Evolutionary conservation across 2,113 vertebrate genomes (phyloP).

Genomic region (Mastomys coucha): DNA sequence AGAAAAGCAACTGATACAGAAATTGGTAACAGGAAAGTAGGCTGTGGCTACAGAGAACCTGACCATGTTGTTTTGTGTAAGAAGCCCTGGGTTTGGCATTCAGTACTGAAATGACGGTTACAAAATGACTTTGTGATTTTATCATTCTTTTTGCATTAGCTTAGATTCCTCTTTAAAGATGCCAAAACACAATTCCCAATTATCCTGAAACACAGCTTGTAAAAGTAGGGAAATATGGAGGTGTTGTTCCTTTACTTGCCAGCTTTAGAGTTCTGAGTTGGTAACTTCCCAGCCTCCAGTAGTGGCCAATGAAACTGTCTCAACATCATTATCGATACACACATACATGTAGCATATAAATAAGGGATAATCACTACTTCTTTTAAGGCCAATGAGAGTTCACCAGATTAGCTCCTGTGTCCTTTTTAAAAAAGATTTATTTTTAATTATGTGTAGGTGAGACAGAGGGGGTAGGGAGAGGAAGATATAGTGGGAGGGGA

Average conservation of each 20-base stretch:
- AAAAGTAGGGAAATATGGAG: background rate
- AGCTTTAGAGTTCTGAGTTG: background rate
- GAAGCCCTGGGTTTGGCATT: background rate
- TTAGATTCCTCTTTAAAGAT: slow-evolving; percentile 32
- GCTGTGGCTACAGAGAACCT: background rate
- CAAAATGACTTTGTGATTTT: slow-evolving; percentile 39
- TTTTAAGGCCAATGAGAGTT: background rate
- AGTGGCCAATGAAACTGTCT: background rate
- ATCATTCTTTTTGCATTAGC: slow-evolving; percentile 20
- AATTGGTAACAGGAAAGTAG: background rate
- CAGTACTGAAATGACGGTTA: background rate
- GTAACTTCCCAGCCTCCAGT: background rate
- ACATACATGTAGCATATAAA: background rate
- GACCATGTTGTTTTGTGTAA: background rate
- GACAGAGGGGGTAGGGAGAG: background rate
- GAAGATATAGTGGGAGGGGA: background rate
- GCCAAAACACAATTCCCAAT: background rate
- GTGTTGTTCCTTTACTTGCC: background rate
- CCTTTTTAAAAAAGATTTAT: background rate
- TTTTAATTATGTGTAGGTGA: background rate
- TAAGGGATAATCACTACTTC: background rate
- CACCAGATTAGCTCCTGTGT: background rate
- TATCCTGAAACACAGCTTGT: background rate
- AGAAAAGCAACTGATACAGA: background rate
- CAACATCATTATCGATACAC: background rate